Evolutionary conservation across 2,113 vertebrate genomes (phyloP), one percentile per base, ranked within the genome.

Genomic region (Rhizomys pruinosus): DNA sequence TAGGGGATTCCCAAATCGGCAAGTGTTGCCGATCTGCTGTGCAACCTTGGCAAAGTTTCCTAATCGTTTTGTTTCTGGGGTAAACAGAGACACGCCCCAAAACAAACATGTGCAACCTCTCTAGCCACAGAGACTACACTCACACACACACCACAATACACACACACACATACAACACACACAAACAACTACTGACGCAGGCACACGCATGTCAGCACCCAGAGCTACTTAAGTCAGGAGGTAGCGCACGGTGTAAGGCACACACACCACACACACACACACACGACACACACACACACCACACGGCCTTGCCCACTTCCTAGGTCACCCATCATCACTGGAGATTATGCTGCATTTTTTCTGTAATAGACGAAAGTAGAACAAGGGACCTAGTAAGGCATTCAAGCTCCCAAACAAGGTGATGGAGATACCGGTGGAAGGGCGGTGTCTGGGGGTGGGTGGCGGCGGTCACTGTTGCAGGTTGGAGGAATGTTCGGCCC

Each of bases 21-120:
- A 63, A 90, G 87, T 86, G 80, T 42, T n/a, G n/a, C 0, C n/a
- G 91, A 66, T 92, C 47, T 79, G 82, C 89, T 25, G 59, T 39
- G 47, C 71, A n/a, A 57, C 29, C 78, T 85, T 85, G 92, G 94
- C 90, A 3, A 86, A 94, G 84, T 87, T 95, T n/a, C 96, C 94
- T 87, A 5, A n/a, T n/a, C n/a, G n/a, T n/a, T 88, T 59, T 66
- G 69, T 93, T 95, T 93, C 90, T 92, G 94, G 84, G 59, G 63
- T 93, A 94, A 97, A 95, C 90, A n/a, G 95, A 93, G 96, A 96
- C 92, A 94, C 96, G 90, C 94, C 95, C 94, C 86, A 88, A 95
- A 90, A 86, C 77, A 92, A 96, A 94, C n/a, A 94, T 29, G 68
- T 39, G 80, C 85, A 86, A 76, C 52, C 92, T 94, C 87, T 78